phyloP scores from a whole-genome alignment of 2,797 vertebrate genomes.

The Xiphorhynchus erythropygius region DNA sequence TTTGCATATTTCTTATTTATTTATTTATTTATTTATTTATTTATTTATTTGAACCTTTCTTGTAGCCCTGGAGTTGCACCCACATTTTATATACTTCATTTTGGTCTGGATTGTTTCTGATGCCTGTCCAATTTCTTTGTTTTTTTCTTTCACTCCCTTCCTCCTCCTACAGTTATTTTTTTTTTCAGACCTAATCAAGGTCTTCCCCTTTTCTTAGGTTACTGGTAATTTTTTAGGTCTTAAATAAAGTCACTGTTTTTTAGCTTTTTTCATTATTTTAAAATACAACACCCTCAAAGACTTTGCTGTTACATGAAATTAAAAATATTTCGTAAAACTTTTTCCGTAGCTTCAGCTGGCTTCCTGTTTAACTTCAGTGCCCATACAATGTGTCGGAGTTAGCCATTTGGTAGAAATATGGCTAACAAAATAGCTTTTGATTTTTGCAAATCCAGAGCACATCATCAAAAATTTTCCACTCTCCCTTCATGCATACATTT shows the following conservation, averaged over 20 bases:
- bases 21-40: neutral
- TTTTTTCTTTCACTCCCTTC: neutral
- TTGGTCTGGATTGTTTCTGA: neutral
- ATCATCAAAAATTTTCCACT: neutral
- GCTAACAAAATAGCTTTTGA: neutral
- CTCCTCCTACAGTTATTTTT: neutral
- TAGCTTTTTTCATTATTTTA: neutral
- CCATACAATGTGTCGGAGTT: neutral
- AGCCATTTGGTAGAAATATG: neutral
- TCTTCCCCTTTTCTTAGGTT: neutral
- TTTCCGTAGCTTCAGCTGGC: neutral
- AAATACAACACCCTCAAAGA: neutral
- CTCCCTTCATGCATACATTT: neutral
- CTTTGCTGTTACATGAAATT: neutral
- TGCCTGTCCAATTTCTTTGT: neutral
- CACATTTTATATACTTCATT: neutral
- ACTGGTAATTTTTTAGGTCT: neutral
- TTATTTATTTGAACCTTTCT: neutral
- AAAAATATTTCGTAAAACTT: neutral
- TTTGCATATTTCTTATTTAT: neutral
- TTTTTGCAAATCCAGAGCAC: neutral
- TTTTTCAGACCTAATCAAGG: neutral
- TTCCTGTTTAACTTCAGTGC: neutral
- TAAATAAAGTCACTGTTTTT: neutral
- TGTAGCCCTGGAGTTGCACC: neutral